A percentile compares a stretch with the other conserved stretches of the same genome.
Conservation (phyloP, 1,140 invertebrate species). For the Pseudomyrmex sp. region DNA sequence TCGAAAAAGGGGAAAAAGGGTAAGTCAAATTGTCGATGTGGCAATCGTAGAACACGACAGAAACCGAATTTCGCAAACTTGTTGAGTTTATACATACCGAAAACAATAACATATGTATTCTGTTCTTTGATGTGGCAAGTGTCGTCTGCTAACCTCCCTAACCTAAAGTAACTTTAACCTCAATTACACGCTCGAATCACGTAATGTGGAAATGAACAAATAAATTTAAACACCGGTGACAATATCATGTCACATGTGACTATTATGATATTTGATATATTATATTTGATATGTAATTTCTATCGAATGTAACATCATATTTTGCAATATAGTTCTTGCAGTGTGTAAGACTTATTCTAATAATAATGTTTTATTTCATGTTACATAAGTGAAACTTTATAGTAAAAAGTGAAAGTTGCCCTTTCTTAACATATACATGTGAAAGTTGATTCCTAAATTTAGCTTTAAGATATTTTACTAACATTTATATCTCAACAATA, state of each 20-base stretch:
- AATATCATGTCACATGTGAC: background rate
- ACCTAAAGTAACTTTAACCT: slow-evolving; percentile 63
- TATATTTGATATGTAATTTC: background rate
- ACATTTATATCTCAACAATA: slow-evolving; percentile 40
- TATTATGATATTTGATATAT: slow-evolving; percentile 21
- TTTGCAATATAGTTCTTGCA: background rate
- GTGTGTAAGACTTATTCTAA: slow-evolving; percentile 12
- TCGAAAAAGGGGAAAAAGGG: slow-evolving; percentile 85
- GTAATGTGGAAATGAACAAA: slow-evolving; percentile 9
- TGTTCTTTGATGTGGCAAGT: slow-evolving; percentile 3
- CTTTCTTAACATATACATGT: background rate
- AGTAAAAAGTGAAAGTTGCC: slow-evolving; percentile 50
- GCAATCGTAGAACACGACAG: background rate
- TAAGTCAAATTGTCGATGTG: slow-evolving; percentile 18
- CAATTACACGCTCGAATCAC: slow-evolving; percentile 9
- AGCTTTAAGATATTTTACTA: background rate
- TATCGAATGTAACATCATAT: background rate
- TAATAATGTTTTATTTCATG: slow-evolving; percentile 22
- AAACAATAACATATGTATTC: slow-evolving; percentile 23
- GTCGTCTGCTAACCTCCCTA: slow-evolving; percentile 67
- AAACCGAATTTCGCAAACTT: background rate
- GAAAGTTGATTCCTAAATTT: background rate
- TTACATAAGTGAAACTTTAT: background rate
- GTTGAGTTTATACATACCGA: background rate
- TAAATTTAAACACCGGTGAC: background rate